Percentiles rank a stretch among this genome's conserved stretches.
phyloP scores from a whole-genome alignment of 2,113 vertebrate genomes.

The Desmodus rotundus region DNA sequence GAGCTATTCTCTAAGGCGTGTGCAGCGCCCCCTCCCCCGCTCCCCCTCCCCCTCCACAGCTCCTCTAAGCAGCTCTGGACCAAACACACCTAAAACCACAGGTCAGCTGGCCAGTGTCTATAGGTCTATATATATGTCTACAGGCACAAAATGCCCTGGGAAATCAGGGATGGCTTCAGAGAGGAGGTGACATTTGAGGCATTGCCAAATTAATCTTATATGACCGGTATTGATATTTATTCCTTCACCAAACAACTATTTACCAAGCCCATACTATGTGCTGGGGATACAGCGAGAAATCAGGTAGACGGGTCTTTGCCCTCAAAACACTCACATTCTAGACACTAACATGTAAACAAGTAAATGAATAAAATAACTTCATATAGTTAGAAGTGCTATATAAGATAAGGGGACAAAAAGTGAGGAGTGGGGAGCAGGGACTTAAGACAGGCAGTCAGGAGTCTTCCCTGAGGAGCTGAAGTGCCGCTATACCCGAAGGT shows the following conservation, averaged over 20 bases:
- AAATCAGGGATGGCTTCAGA: not conserved
- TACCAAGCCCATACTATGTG: not conserved
- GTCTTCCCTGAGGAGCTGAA: not conserved
- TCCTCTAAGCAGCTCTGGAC: not conserved
- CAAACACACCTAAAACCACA: not conserved
- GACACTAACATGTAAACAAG: not conserved
- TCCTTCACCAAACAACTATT: not conserved
- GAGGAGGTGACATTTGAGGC: not conserved
- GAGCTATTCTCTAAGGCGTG: no score
- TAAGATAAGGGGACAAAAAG: not conserved
- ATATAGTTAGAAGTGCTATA: not conserved
- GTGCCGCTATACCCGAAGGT: not conserved
- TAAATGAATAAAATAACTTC: not conserved
- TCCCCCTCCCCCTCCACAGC: no score
- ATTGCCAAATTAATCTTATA: not conserved
- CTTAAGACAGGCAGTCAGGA: not conserved
- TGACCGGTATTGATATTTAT: not conserved
- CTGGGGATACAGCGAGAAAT: not conserved
- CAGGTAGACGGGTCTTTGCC: not conserved
- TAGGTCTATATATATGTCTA: not conserved
- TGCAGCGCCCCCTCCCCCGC: no score
- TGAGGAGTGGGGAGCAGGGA: not conserved
- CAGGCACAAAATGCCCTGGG: not conserved
- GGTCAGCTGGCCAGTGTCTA: not conserved
- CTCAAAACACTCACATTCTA: not conserved